phyloP scores from a whole-genome alignment of 2,113 vertebrate species.

The Heteronetta atricapilla region DNA sequence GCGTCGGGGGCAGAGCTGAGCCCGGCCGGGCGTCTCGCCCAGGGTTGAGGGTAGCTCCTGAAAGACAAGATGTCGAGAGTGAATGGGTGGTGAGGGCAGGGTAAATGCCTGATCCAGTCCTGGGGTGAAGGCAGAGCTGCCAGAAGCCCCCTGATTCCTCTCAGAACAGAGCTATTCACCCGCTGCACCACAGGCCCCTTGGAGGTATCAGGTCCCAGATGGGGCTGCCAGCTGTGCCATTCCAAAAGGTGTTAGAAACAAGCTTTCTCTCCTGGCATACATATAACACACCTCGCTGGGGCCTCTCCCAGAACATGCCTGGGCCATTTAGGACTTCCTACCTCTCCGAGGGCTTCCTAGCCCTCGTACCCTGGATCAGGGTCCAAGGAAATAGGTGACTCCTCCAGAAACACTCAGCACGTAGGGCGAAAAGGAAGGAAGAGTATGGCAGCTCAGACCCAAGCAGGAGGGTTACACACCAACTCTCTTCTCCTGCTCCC shows the following conservation, averaged over 20 bases:
- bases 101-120: neutral
- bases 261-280: neutral
- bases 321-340: neutral
- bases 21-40: neutral
- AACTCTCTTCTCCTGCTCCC: neutral
- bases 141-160: neutral
- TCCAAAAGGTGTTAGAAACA: neutral
- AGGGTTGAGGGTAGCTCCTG: conserved; percentile 62
- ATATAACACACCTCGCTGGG: neutral
- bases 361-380: neutral
- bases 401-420: neutral
- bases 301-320: neutral
- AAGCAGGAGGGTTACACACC: neutral
- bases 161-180: neutral
- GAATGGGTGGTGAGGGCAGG: neutral
- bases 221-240: neutral
- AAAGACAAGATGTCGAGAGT: neutral
- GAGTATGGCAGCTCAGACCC: neutral
- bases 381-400: neutral
- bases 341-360: neutral
- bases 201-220: neutral
- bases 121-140: neutral
- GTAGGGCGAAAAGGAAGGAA: neutral
- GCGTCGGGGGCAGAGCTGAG: neutral
- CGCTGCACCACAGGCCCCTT: neutral